Evolutionary conservation across 2,113 vertebrate species (phyloP).

Genomic region (Cryptomyrus ogoouensis): DNA sequence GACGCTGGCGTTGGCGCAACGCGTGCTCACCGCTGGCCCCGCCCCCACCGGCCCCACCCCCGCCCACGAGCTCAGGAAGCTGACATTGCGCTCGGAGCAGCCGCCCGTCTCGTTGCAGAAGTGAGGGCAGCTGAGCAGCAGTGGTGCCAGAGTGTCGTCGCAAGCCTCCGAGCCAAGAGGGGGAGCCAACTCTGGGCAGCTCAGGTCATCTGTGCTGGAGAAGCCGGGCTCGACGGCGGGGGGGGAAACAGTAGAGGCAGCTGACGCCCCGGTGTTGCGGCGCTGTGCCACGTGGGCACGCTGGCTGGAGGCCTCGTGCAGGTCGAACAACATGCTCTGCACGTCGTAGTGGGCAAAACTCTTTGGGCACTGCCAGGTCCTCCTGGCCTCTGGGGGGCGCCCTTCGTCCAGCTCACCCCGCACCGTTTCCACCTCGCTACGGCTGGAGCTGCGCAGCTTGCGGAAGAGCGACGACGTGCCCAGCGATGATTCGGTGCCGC

Average conservation of each 20-base stretch:
- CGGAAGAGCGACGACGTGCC: slow-evolving; percentile 75
- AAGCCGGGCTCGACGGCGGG: slow-evolving; percentile 60
- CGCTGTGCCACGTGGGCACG: slow-evolving; percentile 57
- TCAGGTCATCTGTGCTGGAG: slow-evolving; percentile 74
- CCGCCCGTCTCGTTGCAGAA: slow-evolving; percentile 87
- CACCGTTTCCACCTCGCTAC: slow-evolving; percentile 57
- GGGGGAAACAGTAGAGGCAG: slow-evolving; percentile 65
- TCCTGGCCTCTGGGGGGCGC: slow-evolving; percentile 38
- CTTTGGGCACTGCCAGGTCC: slow-evolving; percentile 73
- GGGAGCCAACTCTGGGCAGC: slow-evolving; percentile 52
- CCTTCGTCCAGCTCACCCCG: slow-evolving; percentile 42
- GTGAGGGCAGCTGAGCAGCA: slow-evolving; percentile 85
- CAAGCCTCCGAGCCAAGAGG: slow-evolving; percentile 57
- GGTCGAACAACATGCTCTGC: slow-evolving; percentile 85
- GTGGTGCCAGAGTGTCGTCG: slow-evolving; percentile 58
- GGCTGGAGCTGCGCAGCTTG: slow-evolving; percentile 68
- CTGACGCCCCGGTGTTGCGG: slow-evolving; percentile 80
- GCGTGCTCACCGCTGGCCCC: slow-evolving; percentile 41
- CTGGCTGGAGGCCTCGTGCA: slow-evolving; percentile 65
- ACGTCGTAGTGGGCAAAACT: slow-evolving; percentile 84
- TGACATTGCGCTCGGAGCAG: slow-evolving; percentile 69
- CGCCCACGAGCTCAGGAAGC: slow-evolving; percentile 66
- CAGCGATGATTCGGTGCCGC: slow-evolving; percentile 57
- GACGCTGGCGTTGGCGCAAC: slow-evolving; percentile 76
- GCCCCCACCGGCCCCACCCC: slow-evolving; percentile 14